Percentiles rank a stretch among this genome's conserved stretches.
Conservation (phyloP, 2,888 invertebrate species). For the Escarpia spicata region DNA sequence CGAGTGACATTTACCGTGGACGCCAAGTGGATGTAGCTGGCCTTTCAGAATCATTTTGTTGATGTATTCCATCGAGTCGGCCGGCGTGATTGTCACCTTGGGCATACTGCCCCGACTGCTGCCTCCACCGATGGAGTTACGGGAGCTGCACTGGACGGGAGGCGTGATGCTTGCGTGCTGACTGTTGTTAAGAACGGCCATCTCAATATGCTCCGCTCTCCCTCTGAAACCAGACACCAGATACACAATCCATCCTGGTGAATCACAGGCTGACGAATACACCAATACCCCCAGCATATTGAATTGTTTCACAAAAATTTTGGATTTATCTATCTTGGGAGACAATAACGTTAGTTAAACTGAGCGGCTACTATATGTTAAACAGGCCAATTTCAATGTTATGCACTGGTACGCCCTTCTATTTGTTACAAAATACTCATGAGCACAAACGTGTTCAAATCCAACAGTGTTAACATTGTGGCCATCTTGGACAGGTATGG, state of each 20-base stretch:
- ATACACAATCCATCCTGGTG: not conserved
- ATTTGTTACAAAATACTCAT: too few relatives aligned
- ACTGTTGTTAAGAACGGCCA: conserved; percentile 74
- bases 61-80: conserved; percentile 48
- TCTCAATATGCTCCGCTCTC: conserved; percentile 79
- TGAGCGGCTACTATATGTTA: too few relatives aligned
- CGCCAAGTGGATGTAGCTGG: conserved; percentile 26
- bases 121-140: conserved; percentile 72
- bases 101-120: conserved; percentile 32
- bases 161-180: conserved; percentile 63
- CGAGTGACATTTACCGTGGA: not conserved
- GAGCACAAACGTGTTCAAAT: too few relatives aligned
- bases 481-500: too few relatives aligned
- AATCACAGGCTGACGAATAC: too few relatives aligned
- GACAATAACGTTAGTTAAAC: too few relatives aligned
- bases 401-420: too few relatives aligned
- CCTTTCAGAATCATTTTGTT: conserved; percentile 46
- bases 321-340: too few relatives aligned
- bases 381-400: too few relatives aligned
- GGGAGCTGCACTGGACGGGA: conserved; percentile 74
- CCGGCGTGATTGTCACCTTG: conserved; percentile 20
- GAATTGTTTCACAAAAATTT: too few relatives aligned
- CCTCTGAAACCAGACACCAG: conserved; percentile 33
- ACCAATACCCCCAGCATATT: too few relatives aligned
- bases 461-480: too few relatives aligned